Conservation (phyloP, 2,797 vertebrate genomes). For the Streptopelia turtur region DNA sequence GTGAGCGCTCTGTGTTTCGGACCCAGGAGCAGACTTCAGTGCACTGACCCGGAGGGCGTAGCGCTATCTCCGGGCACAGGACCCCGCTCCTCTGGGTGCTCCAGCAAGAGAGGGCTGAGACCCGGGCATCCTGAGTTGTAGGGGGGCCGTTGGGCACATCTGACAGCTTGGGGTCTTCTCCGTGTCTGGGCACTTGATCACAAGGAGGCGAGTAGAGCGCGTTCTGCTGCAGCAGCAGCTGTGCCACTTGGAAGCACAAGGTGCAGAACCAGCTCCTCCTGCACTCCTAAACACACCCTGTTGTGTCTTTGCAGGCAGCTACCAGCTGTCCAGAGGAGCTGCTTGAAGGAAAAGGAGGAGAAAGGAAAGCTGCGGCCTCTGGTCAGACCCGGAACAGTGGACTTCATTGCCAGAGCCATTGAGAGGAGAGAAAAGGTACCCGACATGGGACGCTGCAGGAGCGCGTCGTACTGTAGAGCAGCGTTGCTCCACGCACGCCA, state of each 20-base stretch:
- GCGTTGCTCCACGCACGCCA: accelerated
- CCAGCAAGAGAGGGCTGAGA: no score
- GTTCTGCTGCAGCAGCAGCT: not conserved
- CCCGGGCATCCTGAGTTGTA: not conserved
- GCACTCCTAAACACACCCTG: not conserved
- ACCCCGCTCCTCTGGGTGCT: no score
- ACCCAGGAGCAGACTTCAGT: no score
- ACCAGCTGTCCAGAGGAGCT: not conserved
- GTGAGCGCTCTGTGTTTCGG: no score
- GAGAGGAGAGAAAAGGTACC: not conserved
- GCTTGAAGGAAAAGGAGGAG: not conserved
- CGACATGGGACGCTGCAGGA: not conserved
- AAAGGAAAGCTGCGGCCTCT: not conserved
- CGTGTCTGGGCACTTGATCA: not conserved
- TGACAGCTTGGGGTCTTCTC: not conserved
- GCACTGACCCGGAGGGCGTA: no score
- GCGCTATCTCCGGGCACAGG: no score
- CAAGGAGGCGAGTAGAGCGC: not conserved
- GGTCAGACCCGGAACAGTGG: not conserved
- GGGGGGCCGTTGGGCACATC: not conserved
- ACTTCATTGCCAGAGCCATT: not conserved
- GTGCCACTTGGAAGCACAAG: not conserved
- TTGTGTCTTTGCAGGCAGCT: not conserved
- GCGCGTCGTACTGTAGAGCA: accelerated
- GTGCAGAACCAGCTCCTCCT: not conserved